These are phyloP conservation scores for Cecropterus lyciades DNA, from an alignment of 1,140 invertebrate genomes.

Conservation along the genomic window DNA sequence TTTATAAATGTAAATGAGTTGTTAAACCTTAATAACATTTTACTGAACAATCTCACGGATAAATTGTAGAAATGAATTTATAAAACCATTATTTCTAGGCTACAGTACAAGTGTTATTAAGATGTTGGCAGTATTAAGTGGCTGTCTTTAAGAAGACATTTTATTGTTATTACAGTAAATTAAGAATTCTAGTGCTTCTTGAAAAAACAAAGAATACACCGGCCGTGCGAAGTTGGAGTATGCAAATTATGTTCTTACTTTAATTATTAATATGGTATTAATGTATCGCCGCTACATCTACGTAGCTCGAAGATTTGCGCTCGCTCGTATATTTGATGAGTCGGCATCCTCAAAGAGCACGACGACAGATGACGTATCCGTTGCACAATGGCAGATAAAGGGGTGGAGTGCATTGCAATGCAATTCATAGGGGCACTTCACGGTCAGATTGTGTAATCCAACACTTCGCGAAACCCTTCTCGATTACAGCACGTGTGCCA, in stretches of 20 bases:
- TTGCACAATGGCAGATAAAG: conserved; percentile 77
- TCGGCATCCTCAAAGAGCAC: conserved; percentile 70
- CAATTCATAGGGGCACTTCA: conserved; percentile 77
- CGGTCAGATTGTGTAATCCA: conserved; percentile 70
- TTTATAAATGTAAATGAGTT: background rate
- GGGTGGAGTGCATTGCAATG: conserved; percentile 76
- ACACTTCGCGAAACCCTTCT: conserved; percentile 65
- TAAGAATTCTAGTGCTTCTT: conserved; percentile 40
- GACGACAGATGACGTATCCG: conserved; percentile 75
- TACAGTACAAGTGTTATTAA: background rate
- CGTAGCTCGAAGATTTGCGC: no score
- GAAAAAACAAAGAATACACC: conserved; percentile 15
- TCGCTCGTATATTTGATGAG: conserved; percentile 27
- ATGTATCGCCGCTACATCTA: background rate
- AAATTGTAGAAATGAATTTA: conserved; percentile 15
- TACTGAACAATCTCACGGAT: background rate
- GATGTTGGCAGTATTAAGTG: conserved; percentile 19
- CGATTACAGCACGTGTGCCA: conserved; percentile 66
- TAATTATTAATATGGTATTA: conserved; percentile 15
- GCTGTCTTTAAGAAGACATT: conserved; percentile 22
- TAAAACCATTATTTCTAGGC: conserved; percentile 36
- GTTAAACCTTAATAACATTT: background rate
- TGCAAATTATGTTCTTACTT: conserved; percentile 15
- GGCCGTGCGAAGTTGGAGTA: conserved; percentile 7
- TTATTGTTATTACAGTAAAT: conserved; percentile 42